Evolutionary conservation across 2,888 invertebrate genomes (phyloP).

Genomic region (Brenthis ino): DNA sequence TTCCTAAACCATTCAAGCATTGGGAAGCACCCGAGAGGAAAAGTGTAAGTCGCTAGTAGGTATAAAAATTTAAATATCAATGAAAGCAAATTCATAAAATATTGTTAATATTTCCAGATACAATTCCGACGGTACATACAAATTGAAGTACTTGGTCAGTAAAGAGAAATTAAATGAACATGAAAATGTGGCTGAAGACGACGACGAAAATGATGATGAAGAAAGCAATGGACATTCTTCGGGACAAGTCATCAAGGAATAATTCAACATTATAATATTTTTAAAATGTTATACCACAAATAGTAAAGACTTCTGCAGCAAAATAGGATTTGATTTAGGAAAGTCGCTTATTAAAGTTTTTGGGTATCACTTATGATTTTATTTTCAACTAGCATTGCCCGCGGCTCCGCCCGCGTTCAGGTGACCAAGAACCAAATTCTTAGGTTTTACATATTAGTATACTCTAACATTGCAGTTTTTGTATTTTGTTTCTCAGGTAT

Average conservation of each 20-base stretch:
- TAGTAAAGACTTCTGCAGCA: neutral
- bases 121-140: constrained; percentile 84
- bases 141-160: constrained; percentile 78
- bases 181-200: constrained; percentile 16
- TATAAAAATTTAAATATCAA: no score
- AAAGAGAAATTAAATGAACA: constrained; percentile 46
- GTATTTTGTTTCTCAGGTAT: no score
- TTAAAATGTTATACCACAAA: neutral
- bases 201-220: constrained; percentile 20
- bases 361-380: constrained; percentile 11
- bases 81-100: neutral
- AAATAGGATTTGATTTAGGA: constrained; percentile 16
- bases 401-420: no score
- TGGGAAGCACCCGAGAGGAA: no score
- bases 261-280: neutral
- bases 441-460: no score
- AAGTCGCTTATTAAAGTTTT: constrained; percentile 37
- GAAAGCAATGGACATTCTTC: constrained; percentile 15
- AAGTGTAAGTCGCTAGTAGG: no score
- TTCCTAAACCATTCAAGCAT: no score
- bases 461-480: no score
- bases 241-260: constrained; percentile 11
- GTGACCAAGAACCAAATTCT: no score
- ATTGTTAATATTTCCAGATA: constrained; percentile 54
- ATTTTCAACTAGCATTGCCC: neutral